A percentile compares a stretch with the other conserved stretches of the same genome.
These are phyloP conservation scores for Thamnaconus septentrionalis DNA, from an alignment of 2,113 vertebrate genomes.

Conservation along the genomic window DNA sequence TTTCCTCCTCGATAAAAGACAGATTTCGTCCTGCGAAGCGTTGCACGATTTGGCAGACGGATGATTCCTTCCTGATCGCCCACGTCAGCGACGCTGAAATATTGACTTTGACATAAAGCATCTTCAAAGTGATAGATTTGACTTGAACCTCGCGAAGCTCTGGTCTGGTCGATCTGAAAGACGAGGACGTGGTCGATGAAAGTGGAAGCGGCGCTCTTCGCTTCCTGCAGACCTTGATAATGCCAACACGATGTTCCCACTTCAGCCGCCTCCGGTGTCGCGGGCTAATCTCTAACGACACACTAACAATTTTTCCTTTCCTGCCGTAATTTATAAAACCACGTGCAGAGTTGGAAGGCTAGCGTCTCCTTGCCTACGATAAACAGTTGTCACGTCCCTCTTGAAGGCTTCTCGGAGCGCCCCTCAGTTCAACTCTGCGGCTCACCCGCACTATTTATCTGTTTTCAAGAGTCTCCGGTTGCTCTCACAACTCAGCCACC, in stretches of 20 bases:
- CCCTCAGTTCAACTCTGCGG: slow-evolving; percentile 37
- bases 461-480: slow-evolving; percentile 11
- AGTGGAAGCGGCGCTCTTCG: background rate
- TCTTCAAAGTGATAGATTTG: too few relatives aligned
- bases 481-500: slow-evolving; percentile 33
- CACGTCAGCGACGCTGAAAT: too few relatives aligned
- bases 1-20: background rate
- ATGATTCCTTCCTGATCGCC: too few relatives aligned
- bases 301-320: slow-evolving; percentile 28
- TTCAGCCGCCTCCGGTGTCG: slow-evolving; percentile 8
- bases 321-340: slow-evolving; percentile 21
- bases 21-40: too few relatives aligned
- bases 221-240: slow-evolving; percentile 9
- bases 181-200: slow-evolving; percentile 2
- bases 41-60: too few relatives aligned
- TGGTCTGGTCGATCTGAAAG: background rate
- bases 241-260: slow-evolving; percentile 14
- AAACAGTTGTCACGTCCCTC: slow-evolving; percentile 19
- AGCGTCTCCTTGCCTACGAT: slow-evolving; percentile 36
- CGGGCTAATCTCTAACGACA: slow-evolving; percentile 38
- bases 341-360: slow-evolving; percentile 19
- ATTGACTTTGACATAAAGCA: too few relatives aligned
- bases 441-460: slow-evolving; percentile 20
- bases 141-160: background rate
- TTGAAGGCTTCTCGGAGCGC: slow-evolving; percentile 13